phyloP scores from a whole-genome alignment of 1,140 invertebrate species.

The Piezodorus guildinii region DNA sequence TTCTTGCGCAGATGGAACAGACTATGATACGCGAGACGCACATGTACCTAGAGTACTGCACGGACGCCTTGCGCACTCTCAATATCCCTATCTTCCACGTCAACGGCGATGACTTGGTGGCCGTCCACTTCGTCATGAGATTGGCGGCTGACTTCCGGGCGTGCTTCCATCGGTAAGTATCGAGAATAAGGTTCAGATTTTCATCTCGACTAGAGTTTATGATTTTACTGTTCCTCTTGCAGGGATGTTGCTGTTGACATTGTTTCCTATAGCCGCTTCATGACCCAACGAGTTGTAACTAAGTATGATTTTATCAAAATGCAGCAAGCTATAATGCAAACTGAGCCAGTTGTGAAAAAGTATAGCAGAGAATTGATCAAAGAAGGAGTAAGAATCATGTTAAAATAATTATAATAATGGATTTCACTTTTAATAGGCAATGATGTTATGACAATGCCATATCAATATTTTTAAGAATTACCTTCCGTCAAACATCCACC shows the following conservation, averaged over 20 bases:
- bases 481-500: no score
- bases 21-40: not conserved
- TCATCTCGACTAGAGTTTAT: not conserved
- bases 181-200: not conserved
- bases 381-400: not conserved
- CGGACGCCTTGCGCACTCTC: not conserved
- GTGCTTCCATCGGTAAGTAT: not conserved
- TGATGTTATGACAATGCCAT: no score
- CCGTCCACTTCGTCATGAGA: not conserved
- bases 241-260: slow-evolving; percentile 3
- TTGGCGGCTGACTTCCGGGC: not conserved
- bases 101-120: not conserved
- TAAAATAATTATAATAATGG: no score
- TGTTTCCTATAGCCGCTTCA: not conserved
- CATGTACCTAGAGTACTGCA: not conserved
- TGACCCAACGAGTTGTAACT: not conserved
- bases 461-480: no score
- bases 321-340: not conserved
- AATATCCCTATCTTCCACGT: not conserved
- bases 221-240: not conserved
- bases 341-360: not conserved
- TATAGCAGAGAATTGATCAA: not conserved
- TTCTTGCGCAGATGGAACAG: not conserved
- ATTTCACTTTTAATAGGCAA: no score
- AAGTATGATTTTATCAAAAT: not conserved